phyloP scores from a whole-genome alignment of 2,797 vertebrate genomes.

The Siniperca undulata region DNA sequence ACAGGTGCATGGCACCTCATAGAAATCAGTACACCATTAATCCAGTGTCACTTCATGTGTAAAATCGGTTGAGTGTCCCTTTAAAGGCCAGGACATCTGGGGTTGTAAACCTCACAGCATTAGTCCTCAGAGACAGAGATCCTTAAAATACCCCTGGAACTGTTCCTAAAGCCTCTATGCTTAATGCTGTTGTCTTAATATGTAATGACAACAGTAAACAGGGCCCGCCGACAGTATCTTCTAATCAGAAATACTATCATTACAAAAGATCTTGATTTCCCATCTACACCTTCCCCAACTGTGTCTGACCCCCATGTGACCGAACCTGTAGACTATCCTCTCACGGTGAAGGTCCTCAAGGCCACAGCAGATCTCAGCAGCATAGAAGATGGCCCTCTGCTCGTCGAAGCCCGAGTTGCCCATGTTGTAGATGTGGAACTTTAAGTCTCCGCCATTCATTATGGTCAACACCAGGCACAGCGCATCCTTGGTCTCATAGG shows the following conservation, averaged over 20 bases:
- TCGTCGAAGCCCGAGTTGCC: conserved; percentile 94
- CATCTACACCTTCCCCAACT: background rate
- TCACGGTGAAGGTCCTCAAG: conserved; percentile 93
- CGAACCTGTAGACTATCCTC: conserved; percentile 94
- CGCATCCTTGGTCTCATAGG: conserved; percentile 93
- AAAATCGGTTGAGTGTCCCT: background rate
- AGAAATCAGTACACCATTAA: conserved; percentile 42
- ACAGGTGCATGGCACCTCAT: conserved; percentile 52
- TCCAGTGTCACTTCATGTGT: conserved; percentile 24
- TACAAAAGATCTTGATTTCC: background rate
- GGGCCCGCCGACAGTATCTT: background rate
- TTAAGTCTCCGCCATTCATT: conserved; percentile 95
- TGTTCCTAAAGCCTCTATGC: background rate
- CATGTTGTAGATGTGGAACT: conserved; percentile 96
- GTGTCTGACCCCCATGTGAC: background rate
- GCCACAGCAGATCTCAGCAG: conserved; percentile 95
- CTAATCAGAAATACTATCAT: background rate
- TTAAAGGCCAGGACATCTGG: conserved; percentile 16
- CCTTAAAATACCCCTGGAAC: conserved; percentile 19
- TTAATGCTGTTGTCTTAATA: background rate
- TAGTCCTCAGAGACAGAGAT: conserved; percentile 19
- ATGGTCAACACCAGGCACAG: conserved; percentile 95
- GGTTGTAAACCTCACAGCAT: conserved; percentile 6
- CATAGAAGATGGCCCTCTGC: conserved; percentile 93
- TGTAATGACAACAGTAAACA: background rate